Percentiles rank a stretch among this genome's conserved stretches.
These are phyloP conservation scores for Trichacis sp. DNA, from an alignment of 2,888 invertebrate species.

Conservation along the genomic window DNA sequence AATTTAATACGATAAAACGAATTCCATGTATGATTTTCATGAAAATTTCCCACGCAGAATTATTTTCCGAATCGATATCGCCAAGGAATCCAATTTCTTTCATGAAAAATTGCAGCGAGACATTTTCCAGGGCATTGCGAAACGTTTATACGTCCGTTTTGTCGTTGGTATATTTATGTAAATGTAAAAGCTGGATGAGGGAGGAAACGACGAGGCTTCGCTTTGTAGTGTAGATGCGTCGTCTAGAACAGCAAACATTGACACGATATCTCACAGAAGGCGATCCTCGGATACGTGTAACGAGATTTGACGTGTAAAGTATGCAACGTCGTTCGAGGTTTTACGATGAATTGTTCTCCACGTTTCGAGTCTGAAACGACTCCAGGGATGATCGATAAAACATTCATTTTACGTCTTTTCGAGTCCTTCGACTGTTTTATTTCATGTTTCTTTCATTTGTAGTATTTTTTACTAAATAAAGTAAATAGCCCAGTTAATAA, in stretches of 20 bases:
- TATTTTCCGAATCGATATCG: no score
- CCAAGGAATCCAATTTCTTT: background rate
- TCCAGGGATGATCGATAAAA: background rate
- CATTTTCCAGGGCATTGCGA: background rate
- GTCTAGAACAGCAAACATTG: slow-evolving; percentile 29
- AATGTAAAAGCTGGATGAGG: slow-evolving; percentile 25
- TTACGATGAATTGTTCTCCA: slow-evolving; percentile 8
- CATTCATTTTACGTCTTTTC: background rate
- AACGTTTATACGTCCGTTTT: slow-evolving; percentile 1
- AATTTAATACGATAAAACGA: no score
- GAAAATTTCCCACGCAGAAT: no score
- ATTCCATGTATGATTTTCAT: no score
- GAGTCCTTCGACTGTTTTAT: no score
- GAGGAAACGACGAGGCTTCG: slow-evolving; percentile 7
- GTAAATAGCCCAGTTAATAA: no score
- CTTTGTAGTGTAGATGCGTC: slow-evolving; percentile 22
- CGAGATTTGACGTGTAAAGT: slow-evolving; percentile 18
- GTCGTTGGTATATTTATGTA: slow-evolving; percentile 29
- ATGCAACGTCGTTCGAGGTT: slow-evolving; percentile 23
- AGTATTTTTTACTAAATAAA: no score
- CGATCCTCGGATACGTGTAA: slow-evolving; percentile 23
- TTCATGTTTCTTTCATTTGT: no score
- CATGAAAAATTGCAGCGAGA: background rate
- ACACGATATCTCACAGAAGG: slow-evolving; percentile 30
- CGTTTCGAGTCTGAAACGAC: background rate